Evolutionary conservation across 2,797 vertebrate genomes (phyloP).

Genomic region (Artibeus lituratus): DNA sequence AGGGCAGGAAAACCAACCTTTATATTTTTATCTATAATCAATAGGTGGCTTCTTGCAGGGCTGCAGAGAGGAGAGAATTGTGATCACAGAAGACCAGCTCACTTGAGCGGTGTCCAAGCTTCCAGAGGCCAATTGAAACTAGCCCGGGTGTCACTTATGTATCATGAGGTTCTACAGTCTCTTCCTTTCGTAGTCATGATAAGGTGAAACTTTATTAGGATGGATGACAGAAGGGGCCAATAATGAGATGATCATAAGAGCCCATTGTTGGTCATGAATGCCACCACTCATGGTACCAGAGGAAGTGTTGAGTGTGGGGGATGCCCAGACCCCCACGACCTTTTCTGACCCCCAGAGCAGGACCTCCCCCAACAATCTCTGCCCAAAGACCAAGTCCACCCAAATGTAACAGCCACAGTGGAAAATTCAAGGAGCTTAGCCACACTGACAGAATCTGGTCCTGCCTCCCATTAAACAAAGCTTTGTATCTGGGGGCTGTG

Average conservation of each 20-base stretch:
- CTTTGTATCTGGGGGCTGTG: neutral
- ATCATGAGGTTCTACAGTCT: neutral
- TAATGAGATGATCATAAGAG: neutral
- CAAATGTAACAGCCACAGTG: neutral
- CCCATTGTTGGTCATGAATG: neutral
- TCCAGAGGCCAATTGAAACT: neutral
- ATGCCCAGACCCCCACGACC: too few relatives aligned
- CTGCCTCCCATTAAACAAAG: neutral
- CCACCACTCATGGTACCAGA: neutral
- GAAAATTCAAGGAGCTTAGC: neutral
- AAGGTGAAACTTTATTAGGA: neutral
- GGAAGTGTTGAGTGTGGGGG: neutral
- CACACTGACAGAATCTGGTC: neutral
- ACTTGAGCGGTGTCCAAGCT: neutral
- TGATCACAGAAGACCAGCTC: slow-evolving; percentile 38
- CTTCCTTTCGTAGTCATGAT: neutral
- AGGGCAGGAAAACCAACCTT: slow-evolving; percentile 53
- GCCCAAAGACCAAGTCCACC: neutral
- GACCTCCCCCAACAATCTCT: neutral
- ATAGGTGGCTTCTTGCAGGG: slow-evolving; percentile 47
- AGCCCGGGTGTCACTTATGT: neutral
- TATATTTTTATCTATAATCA: slow-evolving; percentile 61
- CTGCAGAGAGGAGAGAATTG: slow-evolving; percentile 25
- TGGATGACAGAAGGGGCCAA: neutral
- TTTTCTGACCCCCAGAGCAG: neutral